Evolutionary conservation across 1,140 invertebrate genomes (phyloP).

Genomic region (Glossosoma conforme): DNA sequence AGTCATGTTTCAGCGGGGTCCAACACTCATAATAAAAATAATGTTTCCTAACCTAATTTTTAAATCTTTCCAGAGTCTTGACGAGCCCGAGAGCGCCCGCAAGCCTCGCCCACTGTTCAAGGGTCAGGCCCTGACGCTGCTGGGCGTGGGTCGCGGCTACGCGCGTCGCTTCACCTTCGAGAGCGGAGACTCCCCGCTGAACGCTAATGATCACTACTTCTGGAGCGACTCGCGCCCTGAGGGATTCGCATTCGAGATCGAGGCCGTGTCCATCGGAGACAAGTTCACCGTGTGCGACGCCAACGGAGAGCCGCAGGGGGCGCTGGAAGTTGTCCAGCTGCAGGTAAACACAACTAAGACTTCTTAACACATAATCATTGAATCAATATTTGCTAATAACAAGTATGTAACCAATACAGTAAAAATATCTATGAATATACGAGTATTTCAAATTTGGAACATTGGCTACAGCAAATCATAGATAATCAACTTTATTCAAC

Average conservation of each 20-base stretch:
- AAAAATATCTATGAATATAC: too few species aligned
- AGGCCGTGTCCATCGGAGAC: constrained; percentile 62
- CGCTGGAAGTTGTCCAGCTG: constrained; percentile 56
- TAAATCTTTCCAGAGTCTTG: constrained; percentile 43
- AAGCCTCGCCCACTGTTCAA: constrained; percentile 54
- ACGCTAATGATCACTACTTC: constrained; percentile 68
- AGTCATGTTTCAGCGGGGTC: neutral
- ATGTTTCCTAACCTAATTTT: neutral
- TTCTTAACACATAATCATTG: too few species aligned
- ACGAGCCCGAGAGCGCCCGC: constrained; percentile 40
- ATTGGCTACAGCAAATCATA: too few species aligned
- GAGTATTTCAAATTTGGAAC: too few species aligned
- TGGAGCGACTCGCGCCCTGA: constrained; percentile 70
- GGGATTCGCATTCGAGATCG: constrained; percentile 68
- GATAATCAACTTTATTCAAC: too few species aligned
- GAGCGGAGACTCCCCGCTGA: constrained; percentile 55
- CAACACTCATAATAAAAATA: neutral
- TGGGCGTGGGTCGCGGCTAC: constrained; percentile 68
- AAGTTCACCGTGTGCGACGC: constrained; percentile 66
- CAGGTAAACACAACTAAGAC: too few species aligned
- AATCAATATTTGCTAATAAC: too few species aligned
- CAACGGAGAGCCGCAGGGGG: constrained; percentile 57
- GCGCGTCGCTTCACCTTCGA: constrained; percentile 70
- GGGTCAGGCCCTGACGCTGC: constrained; percentile 59
- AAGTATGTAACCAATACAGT: too few species aligned